Evolutionary conservation across 2,113 vertebrate species (phyloP).

Genomic region (Scomber colias): DNA sequence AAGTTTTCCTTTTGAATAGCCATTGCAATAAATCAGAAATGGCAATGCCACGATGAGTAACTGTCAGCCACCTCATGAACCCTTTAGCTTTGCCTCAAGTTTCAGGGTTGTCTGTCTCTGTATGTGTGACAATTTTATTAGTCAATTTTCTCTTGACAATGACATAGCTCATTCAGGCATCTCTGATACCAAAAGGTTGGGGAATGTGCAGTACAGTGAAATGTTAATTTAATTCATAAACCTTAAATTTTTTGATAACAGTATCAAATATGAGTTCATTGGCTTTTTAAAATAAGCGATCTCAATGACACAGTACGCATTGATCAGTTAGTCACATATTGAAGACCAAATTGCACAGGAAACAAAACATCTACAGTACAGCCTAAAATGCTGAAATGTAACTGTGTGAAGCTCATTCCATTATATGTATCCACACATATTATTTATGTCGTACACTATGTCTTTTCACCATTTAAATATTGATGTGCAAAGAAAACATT

Average conservation of each 20-base stretch:
- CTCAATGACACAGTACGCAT: too few species aligned
- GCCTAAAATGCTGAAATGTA: neutral
- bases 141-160: conserved; percentile 1
- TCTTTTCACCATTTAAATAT: neutral
- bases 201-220: neutral
- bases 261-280: neutral
- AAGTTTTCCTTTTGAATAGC: conserved; percentile 26
- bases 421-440: neutral
- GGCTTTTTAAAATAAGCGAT: neutral
- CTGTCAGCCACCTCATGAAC: conserved; percentile 16
- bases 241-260: neutral
- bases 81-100: conserved; percentile 16
- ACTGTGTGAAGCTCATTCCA: neutral
- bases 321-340: neutral
- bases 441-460: neutral
- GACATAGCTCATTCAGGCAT: neutral
- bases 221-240: neutral
- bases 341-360: too few species aligned
- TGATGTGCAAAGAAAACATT: conserved; percentile 13
- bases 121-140: conserved; percentile 22
- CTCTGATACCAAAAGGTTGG: neutral
- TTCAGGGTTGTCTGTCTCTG: neutral
- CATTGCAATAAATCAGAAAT: conserved; percentile 20
- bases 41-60: conserved; percentile 30
- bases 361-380: too few species aligned